A percentile compares a stretch with the other conserved stretches of the same genome.
Evolutionary conservation across 2,113 vertebrate species (phyloP).

Genomic region (Nibea coibor): DNA sequence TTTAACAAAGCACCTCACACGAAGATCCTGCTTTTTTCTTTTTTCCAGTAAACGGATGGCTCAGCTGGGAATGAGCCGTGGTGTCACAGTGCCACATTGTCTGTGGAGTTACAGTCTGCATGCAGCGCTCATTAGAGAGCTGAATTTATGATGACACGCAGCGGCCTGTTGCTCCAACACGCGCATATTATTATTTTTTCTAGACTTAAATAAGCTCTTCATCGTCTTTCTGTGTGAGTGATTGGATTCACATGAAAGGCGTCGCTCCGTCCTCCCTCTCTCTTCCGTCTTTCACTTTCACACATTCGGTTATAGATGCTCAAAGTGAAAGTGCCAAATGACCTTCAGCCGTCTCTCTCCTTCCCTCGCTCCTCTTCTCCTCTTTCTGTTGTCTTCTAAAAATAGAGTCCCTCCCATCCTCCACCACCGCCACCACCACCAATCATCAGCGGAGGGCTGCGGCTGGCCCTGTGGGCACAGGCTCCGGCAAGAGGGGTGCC

Average conservation of each 20-base stretch:
- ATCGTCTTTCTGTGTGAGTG: background rate
- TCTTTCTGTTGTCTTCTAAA: constrained; percentile 82
- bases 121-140: constrained; percentile 46
- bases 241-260: background rate
- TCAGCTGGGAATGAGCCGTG: constrained; percentile 37
- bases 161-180: constrained; percentile 18
- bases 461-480: constrained; percentile 76
- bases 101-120: constrained; percentile 22
- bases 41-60: constrained; percentile 11
- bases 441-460: constrained; percentile 65
- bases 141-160: constrained; percentile 41
- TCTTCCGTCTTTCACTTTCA: constrained; percentile 15
- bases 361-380: constrained; percentile 46
- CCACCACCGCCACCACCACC: constrained; percentile 2
- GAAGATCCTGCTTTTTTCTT: background rate
- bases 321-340: constrained; percentile 63
- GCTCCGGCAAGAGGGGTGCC: constrained; percentile 76
- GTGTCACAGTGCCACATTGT: constrained; percentile 22
- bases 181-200: background rate
- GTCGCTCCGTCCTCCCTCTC: constrained; percentile 19
- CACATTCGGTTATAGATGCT: constrained; percentile 45
- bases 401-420: constrained; percentile 69
- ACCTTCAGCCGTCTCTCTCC: constrained; percentile 80
- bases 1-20: constrained; percentile 35
- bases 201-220: background rate